Conservation (phyloP, 2,888 invertebrate species). For the Nymphalis urticae region DNA sequence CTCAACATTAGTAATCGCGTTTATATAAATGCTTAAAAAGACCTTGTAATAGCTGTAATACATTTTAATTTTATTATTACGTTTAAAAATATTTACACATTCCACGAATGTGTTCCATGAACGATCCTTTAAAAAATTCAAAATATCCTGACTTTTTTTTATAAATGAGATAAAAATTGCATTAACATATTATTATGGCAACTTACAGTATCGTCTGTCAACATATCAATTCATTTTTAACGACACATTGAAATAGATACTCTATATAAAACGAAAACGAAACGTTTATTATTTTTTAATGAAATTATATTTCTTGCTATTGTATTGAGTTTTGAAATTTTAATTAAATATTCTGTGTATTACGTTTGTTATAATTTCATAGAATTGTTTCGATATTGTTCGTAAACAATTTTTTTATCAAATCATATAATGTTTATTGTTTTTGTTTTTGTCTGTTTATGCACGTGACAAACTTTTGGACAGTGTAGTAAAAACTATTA, state of each 20-base stretch:
- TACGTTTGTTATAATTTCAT: too few species aligned
- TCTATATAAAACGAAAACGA: background rate
- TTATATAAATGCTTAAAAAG: background rate
- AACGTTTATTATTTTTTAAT: background rate
- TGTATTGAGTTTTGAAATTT: background rate
- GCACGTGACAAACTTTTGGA: too few species aligned
- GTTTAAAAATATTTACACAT: conserved; percentile 1
- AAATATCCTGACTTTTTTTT: background rate
- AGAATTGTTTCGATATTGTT: too few species aligned
- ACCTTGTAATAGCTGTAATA: background rate
- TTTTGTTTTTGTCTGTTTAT: too few species aligned
- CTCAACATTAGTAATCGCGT: background rate
- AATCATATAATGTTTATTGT: too few species aligned
- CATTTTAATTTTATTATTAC: conserved; percentile 3
- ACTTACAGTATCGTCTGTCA: background rate
- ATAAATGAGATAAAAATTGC: background rate
- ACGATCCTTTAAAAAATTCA: background rate
- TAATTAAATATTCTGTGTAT: too few species aligned
- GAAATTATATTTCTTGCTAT: background rate
- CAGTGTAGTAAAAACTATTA: too few species aligned
- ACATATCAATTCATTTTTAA: background rate
- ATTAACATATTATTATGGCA: conserved; percentile 1
- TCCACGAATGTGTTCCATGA: conserved; percentile 1
- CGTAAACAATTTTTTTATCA: too few species aligned
- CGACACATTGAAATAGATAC: background rate